phyloP scores from a whole-genome alignment of 2,888 invertebrate genomes.

The Nomada fabriciana region DNA sequence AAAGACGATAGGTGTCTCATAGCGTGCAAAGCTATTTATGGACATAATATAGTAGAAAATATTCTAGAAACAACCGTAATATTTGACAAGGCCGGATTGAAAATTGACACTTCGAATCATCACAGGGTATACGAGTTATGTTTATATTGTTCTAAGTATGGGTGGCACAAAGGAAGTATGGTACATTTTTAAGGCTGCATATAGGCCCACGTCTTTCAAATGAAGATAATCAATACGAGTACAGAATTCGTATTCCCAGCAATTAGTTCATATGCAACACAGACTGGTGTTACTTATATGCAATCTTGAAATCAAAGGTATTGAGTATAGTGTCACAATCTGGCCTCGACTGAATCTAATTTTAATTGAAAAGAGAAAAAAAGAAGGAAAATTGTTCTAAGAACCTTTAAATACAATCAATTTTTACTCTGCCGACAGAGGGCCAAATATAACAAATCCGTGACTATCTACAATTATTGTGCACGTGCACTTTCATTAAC shows the following conservation, averaged over 20 bases:
- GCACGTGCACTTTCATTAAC: constrained; percentile 70
- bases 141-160: constrained; percentile 76
- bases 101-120: constrained; percentile 72
- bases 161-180: constrained; percentile 53
- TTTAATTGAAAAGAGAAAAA: constrained; percentile 70
- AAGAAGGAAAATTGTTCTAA: constrained; percentile 58
- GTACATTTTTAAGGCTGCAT: constrained; percentile 65
- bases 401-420: constrained; percentile 67
- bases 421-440: constrained; percentile 79
- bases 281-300: constrained; percentile 56
- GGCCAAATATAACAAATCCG: constrained; percentile 76
- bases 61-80: constrained; percentile 68
- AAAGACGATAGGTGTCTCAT: constrained; percentile 78
- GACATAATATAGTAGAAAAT: constrained; percentile 73
- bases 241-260: constrained; percentile 29
- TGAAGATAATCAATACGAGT: constrained; percentile 30
- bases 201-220: constrained; percentile 51
- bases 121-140: constrained; percentile 80
- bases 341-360: constrained; percentile 80
- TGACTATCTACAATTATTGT: constrained; percentile 70
- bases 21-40: constrained; percentile 79
- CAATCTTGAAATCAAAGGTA: constrained; percentile 58
- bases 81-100: constrained; percentile 77
- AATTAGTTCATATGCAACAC: constrained; percentile 33
- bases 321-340: constrained; percentile 71